Conservation (phyloP, 2,888 invertebrate genomes). For the Leuctra nigra region DNA sequence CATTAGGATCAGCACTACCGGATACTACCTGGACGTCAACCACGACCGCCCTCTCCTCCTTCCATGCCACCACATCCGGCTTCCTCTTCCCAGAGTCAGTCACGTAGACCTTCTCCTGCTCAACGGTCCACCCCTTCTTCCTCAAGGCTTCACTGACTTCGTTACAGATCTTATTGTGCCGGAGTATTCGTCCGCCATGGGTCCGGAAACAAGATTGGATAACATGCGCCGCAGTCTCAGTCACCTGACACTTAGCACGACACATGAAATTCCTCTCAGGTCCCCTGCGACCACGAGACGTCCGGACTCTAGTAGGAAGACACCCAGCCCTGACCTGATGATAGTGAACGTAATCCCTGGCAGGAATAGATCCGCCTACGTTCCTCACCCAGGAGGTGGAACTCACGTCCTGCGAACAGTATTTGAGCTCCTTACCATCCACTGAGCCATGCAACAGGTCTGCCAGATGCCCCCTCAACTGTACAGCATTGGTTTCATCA, state of each 20-base stretch:
- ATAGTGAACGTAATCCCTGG: slow-evolving; percentile 35
- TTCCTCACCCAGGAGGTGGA: slow-evolving; percentile 27
- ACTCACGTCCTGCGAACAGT: slow-evolving; percentile 17
- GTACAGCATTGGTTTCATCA: no score
- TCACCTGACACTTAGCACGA: slow-evolving; percentile 34
- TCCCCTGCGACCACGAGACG: slow-evolving; percentile 31
- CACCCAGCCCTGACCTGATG: slow-evolving; percentile 35
- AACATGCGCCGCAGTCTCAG: slow-evolving; percentile 35
- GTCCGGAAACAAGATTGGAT: slow-evolving; percentile 36
- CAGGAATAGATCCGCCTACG: slow-evolving; percentile 29
- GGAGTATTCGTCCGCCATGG: slow-evolving; percentile 35
- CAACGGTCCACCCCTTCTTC: slow-evolving; percentile 32
- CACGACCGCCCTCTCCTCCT: slow-evolving; percentile 31
- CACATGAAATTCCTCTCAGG: slow-evolving; percentile 28
- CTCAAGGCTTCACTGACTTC: slow-evolving; percentile 30
- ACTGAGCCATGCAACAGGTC: slow-evolving; percentile 27
- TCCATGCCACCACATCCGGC: slow-evolving; percentile 34
- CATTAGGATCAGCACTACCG: slow-evolving; percentile 32
- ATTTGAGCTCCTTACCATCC: slow-evolving; percentile 30
- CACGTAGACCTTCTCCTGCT: slow-evolving; percentile 30
- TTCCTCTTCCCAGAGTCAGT: slow-evolving; percentile 33
- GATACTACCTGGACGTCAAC: slow-evolving; percentile 37
- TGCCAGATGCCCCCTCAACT: slow-evolving; percentile 19
- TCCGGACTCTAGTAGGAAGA: slow-evolving; percentile 33
- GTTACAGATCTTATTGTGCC: slow-evolving; percentile 35